Evolutionary conservation across 2,797 vertebrate species (phyloP).

Genomic region (Sarcophilus harrisii): DNA sequence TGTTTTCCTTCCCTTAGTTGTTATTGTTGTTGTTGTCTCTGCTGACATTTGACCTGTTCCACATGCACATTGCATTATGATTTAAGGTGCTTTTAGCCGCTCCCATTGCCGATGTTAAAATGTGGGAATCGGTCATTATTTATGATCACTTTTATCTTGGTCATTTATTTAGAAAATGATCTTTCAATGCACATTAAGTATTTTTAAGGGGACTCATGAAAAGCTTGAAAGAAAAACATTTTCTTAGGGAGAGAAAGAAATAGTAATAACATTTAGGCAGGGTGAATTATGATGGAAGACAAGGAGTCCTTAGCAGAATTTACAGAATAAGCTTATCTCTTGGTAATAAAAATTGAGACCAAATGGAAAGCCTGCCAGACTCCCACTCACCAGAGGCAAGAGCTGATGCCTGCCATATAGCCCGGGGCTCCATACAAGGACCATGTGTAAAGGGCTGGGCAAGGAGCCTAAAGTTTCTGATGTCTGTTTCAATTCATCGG

Average conservation of each 20-base stretch:
- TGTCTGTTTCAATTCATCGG: background rate
- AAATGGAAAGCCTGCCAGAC: background rate
- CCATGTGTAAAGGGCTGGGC: background rate
- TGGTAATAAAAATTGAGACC: background rate
- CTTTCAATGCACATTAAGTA: background rate
- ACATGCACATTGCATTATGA: background rate
- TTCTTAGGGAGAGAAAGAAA: constrained; percentile 1
- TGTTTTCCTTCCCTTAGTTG: background rate
- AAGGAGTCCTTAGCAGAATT: background rate
- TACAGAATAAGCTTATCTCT: background rate
- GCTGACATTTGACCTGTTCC: background rate
- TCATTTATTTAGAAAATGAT: constrained; percentile 69
- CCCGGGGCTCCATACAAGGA: background rate
- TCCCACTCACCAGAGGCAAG: background rate
- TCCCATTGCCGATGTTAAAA: constrained; percentile 52
- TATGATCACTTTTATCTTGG: constrained; percentile 28
- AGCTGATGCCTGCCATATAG: background rate
- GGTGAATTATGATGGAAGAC: background rate
- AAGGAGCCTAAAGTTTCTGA: background rate
- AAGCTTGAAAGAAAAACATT: background rate
- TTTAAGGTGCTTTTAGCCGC: constrained; percentile 17
- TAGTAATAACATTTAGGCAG: background rate
- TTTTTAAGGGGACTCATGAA: background rate
- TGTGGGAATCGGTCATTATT: constrained; percentile 54
- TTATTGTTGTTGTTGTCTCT: background rate